Conservation (phyloP, 2,113 vertebrate genomes). For the Rana temporaria region DNA sequence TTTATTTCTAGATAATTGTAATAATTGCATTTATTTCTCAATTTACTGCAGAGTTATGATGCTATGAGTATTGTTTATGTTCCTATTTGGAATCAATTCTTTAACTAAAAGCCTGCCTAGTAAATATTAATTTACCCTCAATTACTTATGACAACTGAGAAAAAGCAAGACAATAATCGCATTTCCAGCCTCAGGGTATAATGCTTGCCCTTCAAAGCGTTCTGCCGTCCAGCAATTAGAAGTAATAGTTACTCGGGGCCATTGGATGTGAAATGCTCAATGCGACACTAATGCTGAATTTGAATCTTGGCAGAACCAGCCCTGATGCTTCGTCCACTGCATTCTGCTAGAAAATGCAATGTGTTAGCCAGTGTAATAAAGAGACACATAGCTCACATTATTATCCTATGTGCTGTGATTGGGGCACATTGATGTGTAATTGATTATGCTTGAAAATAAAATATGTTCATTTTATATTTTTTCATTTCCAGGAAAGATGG, state of each 20-base stretch:
- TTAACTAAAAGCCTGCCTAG: constrained; percentile 73
- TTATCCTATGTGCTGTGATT: neutral
- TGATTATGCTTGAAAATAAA: no score
- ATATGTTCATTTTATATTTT: no score
- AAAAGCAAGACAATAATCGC: constrained; percentile 71
- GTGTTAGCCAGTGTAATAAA: neutral
- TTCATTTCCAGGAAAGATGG: no score
- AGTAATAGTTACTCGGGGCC: constrained; percentile 78
- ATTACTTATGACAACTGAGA: constrained; percentile 82
- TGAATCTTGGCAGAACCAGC: constrained; percentile 44
- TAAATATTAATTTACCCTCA: constrained; percentile 75
- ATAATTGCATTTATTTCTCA: neutral
- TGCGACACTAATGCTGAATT: neutral
- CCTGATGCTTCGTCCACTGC: constrained; percentile 54
- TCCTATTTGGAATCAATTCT: constrained; percentile 58
- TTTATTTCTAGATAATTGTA: neutral
- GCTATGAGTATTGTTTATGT: neutral
- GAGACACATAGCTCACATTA: neutral
- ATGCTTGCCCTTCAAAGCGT: constrained; percentile 75
- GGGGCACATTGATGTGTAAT: neutral
- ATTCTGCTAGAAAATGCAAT: neutral
- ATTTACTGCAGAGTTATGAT: neutral
- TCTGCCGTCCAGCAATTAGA: constrained; percentile 78
- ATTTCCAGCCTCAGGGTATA: constrained; percentile 68
- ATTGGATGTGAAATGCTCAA: constrained; percentile 59